A percentile compares a stretch with the other conserved stretches of the same genome.
Conservation (phyloP, 2,888 invertebrate species). For the Hemistola chrysoprasaria region DNA sequence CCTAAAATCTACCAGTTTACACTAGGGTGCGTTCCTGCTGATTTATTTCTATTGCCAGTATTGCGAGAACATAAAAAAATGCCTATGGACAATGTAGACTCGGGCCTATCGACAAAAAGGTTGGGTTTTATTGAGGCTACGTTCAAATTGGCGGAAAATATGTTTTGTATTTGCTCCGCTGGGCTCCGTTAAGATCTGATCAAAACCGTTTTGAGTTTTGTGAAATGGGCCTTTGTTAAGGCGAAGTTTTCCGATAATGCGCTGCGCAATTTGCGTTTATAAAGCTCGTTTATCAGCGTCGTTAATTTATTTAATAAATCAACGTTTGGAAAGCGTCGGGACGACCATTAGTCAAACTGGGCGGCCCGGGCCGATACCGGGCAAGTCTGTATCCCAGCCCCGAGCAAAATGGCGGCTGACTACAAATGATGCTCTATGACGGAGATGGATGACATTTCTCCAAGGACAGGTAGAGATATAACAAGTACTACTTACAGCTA, state of each 20-base stretch:
- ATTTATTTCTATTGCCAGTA: slow-evolving; percentile 53
- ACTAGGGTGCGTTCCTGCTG: slow-evolving; percentile 52
- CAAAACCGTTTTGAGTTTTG: slow-evolving; percentile 19
- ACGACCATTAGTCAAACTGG: slow-evolving; percentile 63
- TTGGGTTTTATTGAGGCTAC: slow-evolving; percentile 26
- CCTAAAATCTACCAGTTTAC: slow-evolving; percentile 49
- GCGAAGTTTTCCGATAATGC: slow-evolving; percentile 31
- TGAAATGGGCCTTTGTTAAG: slow-evolving; percentile 28
- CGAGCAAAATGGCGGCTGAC: slow-evolving; percentile 20
- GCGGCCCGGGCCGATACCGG: slow-evolving; percentile 43
- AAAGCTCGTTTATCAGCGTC: slow-evolving; percentile 61
- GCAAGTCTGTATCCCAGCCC: slow-evolving; percentile 19
- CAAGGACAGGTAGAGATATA: slow-evolving; percentile 18
- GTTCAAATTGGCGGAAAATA: slow-evolving; percentile 49
- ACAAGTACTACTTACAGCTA: slow-evolving; percentile 30
- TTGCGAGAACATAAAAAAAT: slow-evolving; percentile 35
- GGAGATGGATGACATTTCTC: slow-evolving; percentile 57
- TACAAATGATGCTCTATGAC: slow-evolving; percentile 68
- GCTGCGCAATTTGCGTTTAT: slow-evolving; percentile 53
- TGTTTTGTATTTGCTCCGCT: slow-evolving; percentile 35
- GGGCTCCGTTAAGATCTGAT: slow-evolving; percentile 36
- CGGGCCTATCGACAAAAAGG: slow-evolving; percentile 32
- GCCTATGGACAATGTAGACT: slow-evolving; percentile 32
- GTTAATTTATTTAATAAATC: slow-evolving; percentile 78
- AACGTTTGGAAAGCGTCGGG: slow-evolving; percentile 50